Evolutionary conservation across 2,797 vertebrate genomes (phyloP).

Genomic region (Dallia pectoralis): DNA sequence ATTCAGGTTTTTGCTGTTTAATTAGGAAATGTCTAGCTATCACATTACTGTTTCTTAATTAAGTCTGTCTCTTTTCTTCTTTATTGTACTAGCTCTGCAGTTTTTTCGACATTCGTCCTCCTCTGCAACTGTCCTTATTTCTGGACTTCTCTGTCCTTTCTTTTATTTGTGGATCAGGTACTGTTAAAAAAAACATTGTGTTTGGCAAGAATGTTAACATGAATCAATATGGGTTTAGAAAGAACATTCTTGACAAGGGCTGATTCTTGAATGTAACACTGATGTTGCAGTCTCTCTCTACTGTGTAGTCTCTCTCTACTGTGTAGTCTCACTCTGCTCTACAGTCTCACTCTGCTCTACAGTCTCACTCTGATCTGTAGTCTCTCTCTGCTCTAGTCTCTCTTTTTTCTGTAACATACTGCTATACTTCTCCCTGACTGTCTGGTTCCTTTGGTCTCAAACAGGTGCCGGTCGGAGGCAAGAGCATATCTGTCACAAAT

Average conservation of each 20-base stretch:
- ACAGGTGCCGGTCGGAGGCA: conserved; percentile 71
- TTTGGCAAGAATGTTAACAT: neutral
- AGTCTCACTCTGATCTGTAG: too few relatives aligned
- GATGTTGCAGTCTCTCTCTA: neutral
- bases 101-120: conserved; percentile 24
- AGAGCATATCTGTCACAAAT: conserved; percentile 77
- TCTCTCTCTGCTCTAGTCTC: too few relatives aligned
- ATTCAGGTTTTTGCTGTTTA: neutral
- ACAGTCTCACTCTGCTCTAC: too few relatives aligned
- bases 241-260: too few relatives aligned
- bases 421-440: neutral
- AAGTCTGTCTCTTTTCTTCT: conserved; percentile 11
- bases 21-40: neutral
- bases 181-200: neutral
- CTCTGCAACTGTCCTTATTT: conserved; percentile 32
- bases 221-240: neutral
- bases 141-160: conserved; percentile 41
- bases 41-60: neutral
- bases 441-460: neutral
- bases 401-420: too few relatives aligned
- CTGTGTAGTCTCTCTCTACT: too few relatives aligned
- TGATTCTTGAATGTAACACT: neutral
- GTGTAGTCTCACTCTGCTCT: conserved; percentile 8
- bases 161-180: conserved; percentile 46
- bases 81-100: conserved; percentile 21